Evolutionary conservation across 2,888 invertebrate species (phyloP), one percentile per base, ranked within the genome.

Genomic region (Nemoura dubitans): DNA sequence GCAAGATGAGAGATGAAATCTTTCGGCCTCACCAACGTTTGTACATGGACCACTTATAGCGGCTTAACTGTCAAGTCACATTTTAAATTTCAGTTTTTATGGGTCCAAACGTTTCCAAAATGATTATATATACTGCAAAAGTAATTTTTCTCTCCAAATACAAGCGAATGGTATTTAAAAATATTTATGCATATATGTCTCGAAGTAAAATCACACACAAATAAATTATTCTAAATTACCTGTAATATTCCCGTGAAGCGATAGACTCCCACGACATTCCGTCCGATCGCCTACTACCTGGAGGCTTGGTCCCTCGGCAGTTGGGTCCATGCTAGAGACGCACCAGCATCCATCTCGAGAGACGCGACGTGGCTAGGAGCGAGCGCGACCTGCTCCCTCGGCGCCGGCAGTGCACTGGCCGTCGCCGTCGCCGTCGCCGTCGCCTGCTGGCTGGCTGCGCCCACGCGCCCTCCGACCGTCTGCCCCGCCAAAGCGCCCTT

Each of bases 201-300:
- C 36, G 10, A 36, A 36, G 3, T 36, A 36, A 36, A 36, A 10
- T 36, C 36, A 36, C 36, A n/a, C 3, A 21, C 21, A 59, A 21
- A 59, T 59, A 21, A 59, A 16, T 59, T 1, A 21, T 59, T 21
- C 10, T 14, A 59, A 21, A 59, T 59, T 91, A 95, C 96, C 96
- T 95, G 92, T 96, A 94, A 92, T 95, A 95, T 92, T 96, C 96
- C 92, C 95, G 95, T 89, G 96, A 96, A 91, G 96, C 95, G 90
- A 96, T 94, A 89, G 96, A 96, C 93, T 96, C 96, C 96, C 96
- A 96, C 94, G 96, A 96, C 96, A 96, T 96, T 14, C 59, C 21
- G 59, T 10, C 59, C 59, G 59, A 59, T 7, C 1, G 59, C 16
- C 59, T 59, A 59, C 59, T 59, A 59, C 59, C 59, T 59, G 14